These are phyloP conservation scores for Pogonomyrmex californicus DNA, from an alignment of 1,140 invertebrate species.

Conservation along the genomic window DNA sequence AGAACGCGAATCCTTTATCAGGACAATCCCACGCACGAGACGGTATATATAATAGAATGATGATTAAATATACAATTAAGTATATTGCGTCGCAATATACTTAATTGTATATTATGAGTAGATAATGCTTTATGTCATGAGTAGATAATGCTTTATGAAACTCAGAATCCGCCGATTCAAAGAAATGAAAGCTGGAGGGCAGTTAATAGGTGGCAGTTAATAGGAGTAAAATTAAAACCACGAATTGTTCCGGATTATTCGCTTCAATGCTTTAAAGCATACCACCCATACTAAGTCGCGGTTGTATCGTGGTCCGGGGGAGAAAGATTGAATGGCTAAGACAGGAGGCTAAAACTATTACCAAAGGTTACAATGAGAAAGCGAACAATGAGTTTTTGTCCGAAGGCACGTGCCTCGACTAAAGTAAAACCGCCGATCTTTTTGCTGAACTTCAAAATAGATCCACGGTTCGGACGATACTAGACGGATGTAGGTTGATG, in stretches of 20 bases:
- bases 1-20: constrained; percentile 20
- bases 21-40: neutral
- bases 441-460: constrained; percentile 17
- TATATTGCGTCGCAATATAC: constrained; percentile 5
- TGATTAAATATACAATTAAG: constrained; percentile 48
- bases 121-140: constrained; percentile 4
- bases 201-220: neutral
- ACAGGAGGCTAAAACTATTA: neutral
- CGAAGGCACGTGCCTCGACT: neutral
- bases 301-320: neutral
- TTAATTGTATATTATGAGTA: neutral
- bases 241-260: constrained; percentile 37
- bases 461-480: neutral
- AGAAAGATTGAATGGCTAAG: neutral
- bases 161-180: neutral
- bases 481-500: constrained; percentile 27
- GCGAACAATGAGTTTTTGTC: constrained; percentile 12
- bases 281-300: neutral
- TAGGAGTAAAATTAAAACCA: constrained; percentile 5
- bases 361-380: neutral
- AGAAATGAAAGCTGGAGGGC: neutral
- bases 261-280: constrained; percentile 40
- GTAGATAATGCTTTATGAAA: constrained; percentile 18
- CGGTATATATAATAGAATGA: neutral
- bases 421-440: constrained; percentile 7